Percentiles rank a stretch among this genome's conserved stretches.
Conservation (phyloP, 2,888 invertebrate genomes). For the Pyrrhia umbra region DNA sequence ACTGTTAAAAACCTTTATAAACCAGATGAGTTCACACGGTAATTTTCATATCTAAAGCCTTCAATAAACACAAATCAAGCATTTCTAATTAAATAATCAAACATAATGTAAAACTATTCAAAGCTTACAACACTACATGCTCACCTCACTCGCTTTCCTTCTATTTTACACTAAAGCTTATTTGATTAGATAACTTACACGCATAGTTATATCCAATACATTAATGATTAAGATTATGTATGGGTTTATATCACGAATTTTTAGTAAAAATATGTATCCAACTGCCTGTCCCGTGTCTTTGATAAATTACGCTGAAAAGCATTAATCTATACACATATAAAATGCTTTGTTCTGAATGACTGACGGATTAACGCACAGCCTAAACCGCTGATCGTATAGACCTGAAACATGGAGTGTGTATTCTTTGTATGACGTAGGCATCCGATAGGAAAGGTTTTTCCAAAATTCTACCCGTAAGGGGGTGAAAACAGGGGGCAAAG, state of each 20-base stretch:
- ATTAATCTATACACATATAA: too few relatives aligned
- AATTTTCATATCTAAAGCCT: neutral
- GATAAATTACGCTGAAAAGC: neutral
- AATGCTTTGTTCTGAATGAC: too few relatives aligned
- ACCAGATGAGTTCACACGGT: neutral
- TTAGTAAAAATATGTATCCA: constrained; percentile 15
- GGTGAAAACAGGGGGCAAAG: too few relatives aligned
- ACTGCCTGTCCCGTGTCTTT: constrained; percentile 20
- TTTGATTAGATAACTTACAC: constrained; percentile 19
- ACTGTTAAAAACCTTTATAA: neutral
- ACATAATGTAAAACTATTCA: neutral
- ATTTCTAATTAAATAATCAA: neutral
- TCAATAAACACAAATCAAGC: constrained; percentile 1
- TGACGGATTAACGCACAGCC: too few relatives aligned
- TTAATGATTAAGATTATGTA: constrained; percentile 26
- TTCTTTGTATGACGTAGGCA: too few relatives aligned
- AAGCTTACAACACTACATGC: constrained; percentile 8
- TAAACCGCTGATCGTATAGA: too few relatives aligned
- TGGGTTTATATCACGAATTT: constrained; percentile 17
- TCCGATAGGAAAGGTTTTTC: too few relatives aligned
- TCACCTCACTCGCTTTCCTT: constrained; percentile 2
- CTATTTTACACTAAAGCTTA: constrained; percentile 3
- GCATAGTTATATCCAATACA: neutral
- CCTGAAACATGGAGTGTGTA: too few relatives aligned
- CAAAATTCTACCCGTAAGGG: too few relatives aligned